A percentile compares a stretch with the other conserved stretches of the same genome.
These are phyloP conservation scores for rabbit (Oryctolagus cuniculus) DNA, from an alignment of 2,113 vertebrate species.

Conservation along the genomic window DNA sequence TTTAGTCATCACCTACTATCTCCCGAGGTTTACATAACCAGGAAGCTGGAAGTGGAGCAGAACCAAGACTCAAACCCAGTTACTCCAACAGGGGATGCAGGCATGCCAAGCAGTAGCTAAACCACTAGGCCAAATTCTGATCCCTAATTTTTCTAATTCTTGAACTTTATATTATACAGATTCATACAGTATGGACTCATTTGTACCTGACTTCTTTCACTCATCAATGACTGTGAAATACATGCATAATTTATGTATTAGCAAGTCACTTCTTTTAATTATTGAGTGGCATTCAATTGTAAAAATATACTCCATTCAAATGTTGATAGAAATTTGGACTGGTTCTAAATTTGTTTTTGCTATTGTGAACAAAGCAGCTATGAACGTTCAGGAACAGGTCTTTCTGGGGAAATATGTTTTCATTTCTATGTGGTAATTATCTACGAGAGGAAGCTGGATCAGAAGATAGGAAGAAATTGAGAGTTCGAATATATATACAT, in stretches of 20 bases:
- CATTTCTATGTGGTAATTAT: background rate
- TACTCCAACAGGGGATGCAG: no score
- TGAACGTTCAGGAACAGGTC: slow-evolving; percentile 13
- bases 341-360: background rate
- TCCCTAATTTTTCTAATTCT: background rate
- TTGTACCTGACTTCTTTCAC: slow-evolving; percentile 32
- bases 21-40: no score
- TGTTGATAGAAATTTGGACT: slow-evolving; percentile 12
- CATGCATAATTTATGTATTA: background rate
- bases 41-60: no score
- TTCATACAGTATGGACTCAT: background rate
- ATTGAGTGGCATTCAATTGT: background rate
- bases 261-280: slow-evolving; percentile 25
- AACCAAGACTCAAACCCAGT: no score
- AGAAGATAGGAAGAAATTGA: background rate
- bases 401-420: slow-evolving; percentile 34
- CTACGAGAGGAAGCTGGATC: slow-evolving; percentile 1
- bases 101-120: no score
- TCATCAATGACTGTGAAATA: slow-evolving; percentile 31
- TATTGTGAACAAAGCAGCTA: slow-evolving; percentile 18
- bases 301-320: background rate
- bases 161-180: slow-evolving; percentile 11
- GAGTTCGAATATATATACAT: background rate
- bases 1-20: no score
- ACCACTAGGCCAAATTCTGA: no score